phyloP scores from a whole-genome alignment of 2,113 vertebrate genomes.

The western clawed frog (Xenopus tropicalis) region UCB_Xtro_10.0 CM004444.2:19554001-19554500 shows the following conservation, averaged over 20 bases:
- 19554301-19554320: constrained; percentile 28
- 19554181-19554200: constrained; percentile 22
- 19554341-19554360: constrained; percentile 28
- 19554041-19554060: constrained; percentile 17
- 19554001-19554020: constrained; percentile 25
- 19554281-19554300: constrained; percentile 31
- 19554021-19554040: constrained; percentile 26
- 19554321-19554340: constrained; percentile 20
- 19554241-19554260: constrained; percentile 24
- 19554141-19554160: constrained; percentile 26
- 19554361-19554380: constrained; percentile 36
- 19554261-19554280: constrained; percentile 10
- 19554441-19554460: constrained; percentile 6
- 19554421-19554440: constrained; percentile 3
- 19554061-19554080: constrained; percentile 17
- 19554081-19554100: background rate
- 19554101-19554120: constrained; percentile 18
- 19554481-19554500: background rate
- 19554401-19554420: constrained; percentile 15
- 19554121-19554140: constrained; percentile 26
- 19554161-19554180: background rate
- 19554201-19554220: background rate
- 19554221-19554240: constrained; percentile 7
- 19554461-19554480: background rate
- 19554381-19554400: constrained; percentile 30